Percentiles rank a stretch among this genome's conserved stretches.
Evolutionary conservation across 2,888 invertebrate species (phyloP).

Genomic region (Colletes collaris): DNA sequence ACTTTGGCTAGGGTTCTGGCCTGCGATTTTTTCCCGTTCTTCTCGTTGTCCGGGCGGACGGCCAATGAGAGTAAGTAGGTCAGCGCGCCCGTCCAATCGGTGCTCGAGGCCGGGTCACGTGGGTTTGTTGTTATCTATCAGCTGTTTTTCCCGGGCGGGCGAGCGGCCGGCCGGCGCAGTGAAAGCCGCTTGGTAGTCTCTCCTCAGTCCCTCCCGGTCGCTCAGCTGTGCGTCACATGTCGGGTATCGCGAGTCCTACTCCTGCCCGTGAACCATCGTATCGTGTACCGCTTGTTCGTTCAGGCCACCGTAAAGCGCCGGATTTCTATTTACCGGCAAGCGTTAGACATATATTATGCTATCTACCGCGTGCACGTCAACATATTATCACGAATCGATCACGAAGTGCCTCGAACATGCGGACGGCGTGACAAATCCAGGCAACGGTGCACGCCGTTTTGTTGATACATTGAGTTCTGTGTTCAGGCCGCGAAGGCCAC

Average conservation of each 20-base stretch:
- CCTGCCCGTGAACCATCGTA: slow-evolving; percentile 51
- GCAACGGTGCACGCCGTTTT: slow-evolving; percentile 70
- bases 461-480: slow-evolving; percentile 71
- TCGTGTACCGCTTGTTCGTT: slow-evolving; percentile 47
- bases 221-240: slow-evolving; percentile 81
- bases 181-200: slow-evolving; percentile 77
- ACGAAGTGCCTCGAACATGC: slow-evolving; percentile 72
- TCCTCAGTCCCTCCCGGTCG: slow-evolving; percentile 79
- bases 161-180: slow-evolving; percentile 80
- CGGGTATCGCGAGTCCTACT: slow-evolving; percentile 70
- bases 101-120: slow-evolving; percentile 84
- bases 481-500: slow-evolving; percentile 76
- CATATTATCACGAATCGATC: slow-evolving; percentile 64
- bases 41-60: slow-evolving; percentile 71
- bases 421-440: slow-evolving; percentile 73
- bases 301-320: slow-evolving; percentile 42
- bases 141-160: slow-evolving; percentile 84
- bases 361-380: slow-evolving; percentile 62
- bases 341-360: slow-evolving; percentile 72
- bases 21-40: slow-evolving; percentile 71
- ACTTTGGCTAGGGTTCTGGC: slow-evolving; percentile 68
- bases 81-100: slow-evolving; percentile 84
- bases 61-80: slow-evolving; percentile 86
- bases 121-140: slow-evolving; percentile 89
- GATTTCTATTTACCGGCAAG: slow-evolving; percentile 49